Evolutionary conservation across 2,113 vertebrate species (phyloP).

Genomic region (Paratilapia polleni): DNA sequence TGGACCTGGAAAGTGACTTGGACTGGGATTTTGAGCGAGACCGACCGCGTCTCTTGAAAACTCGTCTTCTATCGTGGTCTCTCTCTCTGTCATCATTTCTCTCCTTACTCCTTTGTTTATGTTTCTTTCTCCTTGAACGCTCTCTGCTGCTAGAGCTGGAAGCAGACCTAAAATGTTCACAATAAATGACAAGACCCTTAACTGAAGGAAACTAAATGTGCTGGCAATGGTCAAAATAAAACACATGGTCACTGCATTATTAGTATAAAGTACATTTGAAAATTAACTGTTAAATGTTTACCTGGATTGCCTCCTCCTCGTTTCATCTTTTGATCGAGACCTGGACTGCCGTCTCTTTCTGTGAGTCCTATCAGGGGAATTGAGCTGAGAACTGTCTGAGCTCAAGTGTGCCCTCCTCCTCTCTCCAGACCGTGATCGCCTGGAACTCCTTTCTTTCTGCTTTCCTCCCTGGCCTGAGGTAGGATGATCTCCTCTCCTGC

Average conservation of each 20-base stretch:
- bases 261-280: not conserved
- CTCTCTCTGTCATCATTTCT: conserved; percentile 72
- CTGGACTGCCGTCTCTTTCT: conserved; percentile 69
- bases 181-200: conserved; percentile 11
- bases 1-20: conserved; percentile 61
- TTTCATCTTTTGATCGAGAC: conserved; percentile 61
- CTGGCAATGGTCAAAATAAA: not conserved
- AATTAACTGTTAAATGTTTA: conserved; percentile 17
- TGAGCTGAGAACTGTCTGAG: conserved; percentile 80
- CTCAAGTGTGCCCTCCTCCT: conserved; percentile 75
- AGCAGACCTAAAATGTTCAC: conserved; percentile 47
- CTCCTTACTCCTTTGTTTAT: conserved; percentile 74
- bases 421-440: conserved; percentile 76
- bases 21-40: conserved; percentile 72
- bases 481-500: conserved; percentile 60
- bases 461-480: conserved; percentile 4
- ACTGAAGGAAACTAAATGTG: not conserved
- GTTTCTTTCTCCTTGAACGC: conserved; percentile 73
- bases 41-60: conserved; percentile 70
- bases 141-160: conserved; percentile 85
- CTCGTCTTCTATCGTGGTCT: conserved; percentile 34
- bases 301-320: conserved; percentile 48
- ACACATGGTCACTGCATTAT: not conserved
- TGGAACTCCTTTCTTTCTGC: conserved; percentile 60
- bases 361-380: conserved; percentile 68